Percentiles rank a stretch among this genome's conserved stretches.
phyloP scores from a whole-genome alignment of 2,797 vertebrate genomes.

The Macropus fuliginosus region DNA sequence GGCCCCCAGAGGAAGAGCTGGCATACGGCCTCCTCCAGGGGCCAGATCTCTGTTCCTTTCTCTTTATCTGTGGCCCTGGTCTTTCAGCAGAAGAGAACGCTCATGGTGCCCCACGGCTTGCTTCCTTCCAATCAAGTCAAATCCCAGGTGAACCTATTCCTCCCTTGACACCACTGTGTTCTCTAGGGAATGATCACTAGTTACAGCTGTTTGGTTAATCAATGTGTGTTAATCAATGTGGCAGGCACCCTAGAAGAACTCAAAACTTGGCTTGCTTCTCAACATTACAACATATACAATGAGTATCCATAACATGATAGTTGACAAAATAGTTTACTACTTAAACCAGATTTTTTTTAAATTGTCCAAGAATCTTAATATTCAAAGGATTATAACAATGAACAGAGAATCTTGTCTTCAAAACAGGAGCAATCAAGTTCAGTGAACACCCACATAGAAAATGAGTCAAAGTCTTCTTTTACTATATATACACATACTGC shows the following conservation, averaged over 20 bases:
- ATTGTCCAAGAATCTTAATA: constrained; percentile 26
- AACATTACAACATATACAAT: constrained; percentile 38
- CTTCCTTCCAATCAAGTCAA: background rate
- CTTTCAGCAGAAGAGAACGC: background rate
- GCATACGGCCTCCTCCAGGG: background rate
- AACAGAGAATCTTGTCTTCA: constrained; percentile 22
- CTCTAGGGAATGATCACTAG: background rate
- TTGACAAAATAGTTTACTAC: background rate
- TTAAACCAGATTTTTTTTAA: constrained; percentile 25
- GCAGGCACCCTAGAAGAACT: background rate
- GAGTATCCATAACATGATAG: constrained; percentile 31
- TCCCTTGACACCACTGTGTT: background rate
- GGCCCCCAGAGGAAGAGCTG: background rate
- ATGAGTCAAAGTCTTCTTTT: background rate
- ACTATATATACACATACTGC: background rate
- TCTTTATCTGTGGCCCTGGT: background rate
- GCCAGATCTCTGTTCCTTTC: background rate
- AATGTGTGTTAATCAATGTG: background rate
- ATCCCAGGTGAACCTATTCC: background rate
- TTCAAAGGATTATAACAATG: constrained; percentile 25
- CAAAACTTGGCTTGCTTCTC: constrained; percentile 19
- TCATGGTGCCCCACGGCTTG: background rate
- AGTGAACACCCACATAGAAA: constrained; percentile 9
- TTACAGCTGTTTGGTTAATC: background rate
- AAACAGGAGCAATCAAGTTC: constrained; percentile 41